Conservation (phyloP, 2,113 vertebrate genomes). For the Oryzias melastigma region DNA sequence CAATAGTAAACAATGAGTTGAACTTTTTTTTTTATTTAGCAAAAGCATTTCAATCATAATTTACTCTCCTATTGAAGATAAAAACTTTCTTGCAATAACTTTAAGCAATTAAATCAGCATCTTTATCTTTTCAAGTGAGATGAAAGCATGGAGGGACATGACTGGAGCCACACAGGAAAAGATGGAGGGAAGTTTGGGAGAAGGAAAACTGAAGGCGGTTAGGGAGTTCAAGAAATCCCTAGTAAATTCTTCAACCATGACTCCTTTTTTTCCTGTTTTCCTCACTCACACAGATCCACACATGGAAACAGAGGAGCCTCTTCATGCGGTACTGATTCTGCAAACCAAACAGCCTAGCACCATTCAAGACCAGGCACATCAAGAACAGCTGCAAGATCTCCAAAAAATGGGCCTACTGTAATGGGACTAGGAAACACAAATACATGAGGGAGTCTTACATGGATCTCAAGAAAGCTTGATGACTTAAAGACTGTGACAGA, state of each 20-base stretch:
- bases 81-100: constrained; percentile 46
- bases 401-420: constrained; percentile 55
- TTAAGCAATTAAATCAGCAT: constrained; percentile 60
- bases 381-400: constrained; percentile 70
- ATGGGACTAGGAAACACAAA: constrained; percentile 25
- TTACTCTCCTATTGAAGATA: too few relatives aligned
- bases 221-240: constrained; percentile 12
- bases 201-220: constrained; percentile 36
- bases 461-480: background rate
- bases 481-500: too few relatives aligned
- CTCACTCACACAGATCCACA: constrained; percentile 11
- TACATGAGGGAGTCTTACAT: constrained; percentile 2
- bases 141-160: constrained; percentile 48
- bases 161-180: constrained; percentile 56
- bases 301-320: constrained; percentile 41
- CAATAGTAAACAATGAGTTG: too few relatives aligned
- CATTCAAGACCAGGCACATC: constrained; percentile 66
- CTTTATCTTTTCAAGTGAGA: constrained; percentile 55
- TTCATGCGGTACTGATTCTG: constrained; percentile 55
- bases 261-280: constrained; percentile 3
- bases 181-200: constrained; percentile 25
- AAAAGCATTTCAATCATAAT: too few relatives aligned
- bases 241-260: background rate
- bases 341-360: constrained; percentile 60
- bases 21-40: too few relatives aligned